Base-by-base conservation (phyloP, 2,888 invertebrate species). In the Scrobipalpa costella region DNA sequence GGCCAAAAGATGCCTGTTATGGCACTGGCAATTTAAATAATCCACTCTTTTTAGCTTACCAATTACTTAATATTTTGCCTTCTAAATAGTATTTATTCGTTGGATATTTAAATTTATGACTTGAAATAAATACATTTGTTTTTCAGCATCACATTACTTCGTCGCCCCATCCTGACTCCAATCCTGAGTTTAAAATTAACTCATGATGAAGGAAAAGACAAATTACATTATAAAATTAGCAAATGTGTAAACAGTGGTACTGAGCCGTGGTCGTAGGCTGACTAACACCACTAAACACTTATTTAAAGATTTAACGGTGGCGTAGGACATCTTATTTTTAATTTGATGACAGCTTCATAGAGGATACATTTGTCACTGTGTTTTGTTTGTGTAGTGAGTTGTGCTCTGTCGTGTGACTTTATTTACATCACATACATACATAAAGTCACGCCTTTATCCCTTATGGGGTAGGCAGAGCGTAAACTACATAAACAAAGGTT, bases 221-320 rank as follows among this genome's bases (percentile, higher is more conserved):
- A 59, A 59, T 47, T 44, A 19, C 7, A 38, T 27, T 61, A 50
- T 63, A 63, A 61, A 66, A 63, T 61, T 63, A 62, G 38, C 61
- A 36, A 63, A 19, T 34, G 40, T 49, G 58, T 61, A 58, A 61
- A 62, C 27, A 49, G 21, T 27, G 50, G 40, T 38, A 40, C 11
- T 8, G 40, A 17, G 50, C 17, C 34, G 57, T 50, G 50, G 19
- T 66, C 59, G 61, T 61, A 38, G 19, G 59, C 59, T 62, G 17
- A 62, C 59, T 65, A 61, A 62, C 49, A 55, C 52, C 58, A 27
- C 17, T 52, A 33, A 59, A 59, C 59, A 44, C 44, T 33, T 66
- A 67, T 67, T 69, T 69, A 67, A 66, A 66, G 66, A 64, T 65
- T 65, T 66, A 63, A 67, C 64, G 59, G 62, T 57, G 57, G 57